Evolutionary conservation across 1,140 invertebrate species (phyloP), one percentile per base, ranked within the genome.

Genomic region (Wasmannia auropunctata): DNA sequence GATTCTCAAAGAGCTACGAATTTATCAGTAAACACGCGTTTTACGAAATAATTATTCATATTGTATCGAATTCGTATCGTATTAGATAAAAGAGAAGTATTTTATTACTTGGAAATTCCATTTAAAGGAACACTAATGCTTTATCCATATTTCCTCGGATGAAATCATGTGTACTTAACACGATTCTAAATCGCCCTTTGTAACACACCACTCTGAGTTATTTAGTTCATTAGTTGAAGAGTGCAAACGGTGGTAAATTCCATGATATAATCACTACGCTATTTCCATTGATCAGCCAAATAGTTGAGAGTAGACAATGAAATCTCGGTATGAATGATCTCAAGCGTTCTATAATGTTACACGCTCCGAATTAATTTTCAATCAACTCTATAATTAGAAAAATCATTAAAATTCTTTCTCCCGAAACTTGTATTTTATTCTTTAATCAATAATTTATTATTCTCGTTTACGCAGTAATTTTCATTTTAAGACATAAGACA

Each of bases 221-320:
- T 79, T 79, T 69, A 54, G 43, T n/a, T 69, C 43, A 28, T 80
- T 80, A 79, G 67, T 67, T 19, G 43, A 69, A 25, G 46, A 37
- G 8, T 28, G 5, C 31, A 25, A 69, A 51, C 7, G 16, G 14
- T 14, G 16, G n/a, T 5, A 19, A 69, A 69, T 69, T 40, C 16
- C 62, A 11, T 22, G 14, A n/a, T 25, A 51, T 25, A 80, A 80
- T 69, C 43, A n/a, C 14, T 65, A 46, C 43, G 19, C 31, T 19
- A 69, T 69, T 62, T 80, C 62, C 43, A 80, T 43, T 69, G 31
- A 67, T 80, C 62, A 51, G n/a, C 69, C 31, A 37, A 67, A 80
- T 37, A 22, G 14, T 31, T 49, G 31, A 69, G 31, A 69, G 7
- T 80, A 49, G 62, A 51, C 31, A 80, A 80, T 80, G 31, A 69